phyloP scores from a whole-genome alignment of 2,888 invertebrate species.

The Cheilosia pagana region DNA sequence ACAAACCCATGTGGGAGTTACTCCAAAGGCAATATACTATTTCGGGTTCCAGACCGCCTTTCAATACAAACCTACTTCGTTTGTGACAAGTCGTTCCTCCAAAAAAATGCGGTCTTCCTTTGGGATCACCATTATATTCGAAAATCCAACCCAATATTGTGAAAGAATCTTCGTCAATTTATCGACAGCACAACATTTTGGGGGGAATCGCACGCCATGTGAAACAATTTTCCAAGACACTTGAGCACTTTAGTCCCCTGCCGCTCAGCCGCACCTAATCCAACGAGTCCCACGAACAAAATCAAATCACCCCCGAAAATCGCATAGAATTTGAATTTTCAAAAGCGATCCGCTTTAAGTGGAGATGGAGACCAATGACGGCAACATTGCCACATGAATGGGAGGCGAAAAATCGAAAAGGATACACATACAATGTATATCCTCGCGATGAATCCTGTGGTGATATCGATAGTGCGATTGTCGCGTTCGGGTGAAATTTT shows the following conservation, averaged over 20 bases:
- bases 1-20: too few relatives aligned
- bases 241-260: slow-evolving; percentile 16
- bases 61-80: neutral
- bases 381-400: slow-evolving; percentile 3
- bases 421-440: neutral
- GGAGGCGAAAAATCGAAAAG: slow-evolving; percentile 12
- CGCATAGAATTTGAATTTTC: slow-evolving; percentile 60
- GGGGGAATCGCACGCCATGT: slow-evolving; percentile 28
- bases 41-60: too few relatives aligned
- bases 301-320: slow-evolving; percentile 51
- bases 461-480: slow-evolving; percentile 50
- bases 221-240: slow-evolving; percentile 44
- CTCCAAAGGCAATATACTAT: too few relatives aligned
- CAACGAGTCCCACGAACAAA: slow-evolving; percentile 1
- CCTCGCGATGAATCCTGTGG: neutral
- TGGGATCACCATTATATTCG: neutral
- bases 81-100: neutral
- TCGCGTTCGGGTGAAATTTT: slow-evolving; percentile 43
- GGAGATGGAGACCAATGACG: slow-evolving; percentile 21
- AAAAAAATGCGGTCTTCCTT: slow-evolving; percentile 8
- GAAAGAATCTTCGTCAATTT: slow-evolving; percentile 46
- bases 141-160: slow-evolving; percentile 7
- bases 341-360: slow-evolving; percentile 35
- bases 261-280: neutral
- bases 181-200: slow-evolving; percentile 50